Percentiles rank a stretch among this genome's conserved stretches.
phyloP scores from a whole-genome alignment of 2,888 invertebrate genomes.

The Lapara coniferarum region DNA sequence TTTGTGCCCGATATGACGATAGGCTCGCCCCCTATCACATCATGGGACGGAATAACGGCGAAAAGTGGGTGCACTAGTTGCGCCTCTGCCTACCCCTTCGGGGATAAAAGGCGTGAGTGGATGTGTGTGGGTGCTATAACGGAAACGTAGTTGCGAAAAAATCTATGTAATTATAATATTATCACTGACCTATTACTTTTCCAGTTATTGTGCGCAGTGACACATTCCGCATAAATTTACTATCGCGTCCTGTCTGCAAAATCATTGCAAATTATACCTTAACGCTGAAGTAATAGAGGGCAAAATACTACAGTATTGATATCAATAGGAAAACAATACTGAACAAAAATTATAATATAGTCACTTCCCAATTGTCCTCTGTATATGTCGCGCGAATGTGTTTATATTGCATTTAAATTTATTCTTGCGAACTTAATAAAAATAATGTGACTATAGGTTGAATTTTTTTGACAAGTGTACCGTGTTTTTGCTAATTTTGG shows the following conservation, averaged over 20 bases:
- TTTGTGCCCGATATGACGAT: no score
- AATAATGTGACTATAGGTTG: not conserved
- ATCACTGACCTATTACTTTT: conserved; percentile 50
- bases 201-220: conserved; percentile 37
- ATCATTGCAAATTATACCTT: not conserved
- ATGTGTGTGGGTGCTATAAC: no score
- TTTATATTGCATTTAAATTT: not conserved
- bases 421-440: not conserved
- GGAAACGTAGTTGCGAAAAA: no score
- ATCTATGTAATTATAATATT: not conserved
- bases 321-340: conserved; percentile 4
- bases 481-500: not conserved
- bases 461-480: not conserved
- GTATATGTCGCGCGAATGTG: not conserved
- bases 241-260: conserved; percentile 51
- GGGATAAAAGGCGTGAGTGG: no score
- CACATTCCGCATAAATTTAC: conserved; percentile 43
- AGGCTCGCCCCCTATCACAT: no score
- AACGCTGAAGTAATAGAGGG: conserved; percentile 28
- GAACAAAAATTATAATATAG: not conserved
- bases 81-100: no score
- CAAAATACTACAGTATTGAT: conserved; percentile 3
- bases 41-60: no score
- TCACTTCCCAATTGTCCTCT: not conserved
- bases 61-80: no score